phyloP scores from a whole-genome alignment of 1,140 invertebrate genomes.

The Archivesica marissinica region DNA sequence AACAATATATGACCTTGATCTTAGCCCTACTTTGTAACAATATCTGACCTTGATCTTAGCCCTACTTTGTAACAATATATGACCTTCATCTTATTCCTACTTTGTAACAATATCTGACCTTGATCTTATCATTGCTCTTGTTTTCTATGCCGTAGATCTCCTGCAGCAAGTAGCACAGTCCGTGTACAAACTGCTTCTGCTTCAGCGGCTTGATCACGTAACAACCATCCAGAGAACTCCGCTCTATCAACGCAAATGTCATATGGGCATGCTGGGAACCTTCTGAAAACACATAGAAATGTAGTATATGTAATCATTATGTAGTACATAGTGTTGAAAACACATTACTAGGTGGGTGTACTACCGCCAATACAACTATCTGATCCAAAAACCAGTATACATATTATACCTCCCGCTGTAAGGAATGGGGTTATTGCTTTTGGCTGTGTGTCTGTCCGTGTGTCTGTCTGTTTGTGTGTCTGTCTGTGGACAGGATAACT shows the following conservation, averaged over 20 bases:
- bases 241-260: conserved; percentile 96
- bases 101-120: conserved; percentile 79
- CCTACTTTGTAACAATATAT: too few species aligned
- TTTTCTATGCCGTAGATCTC: conserved; percentile 99
- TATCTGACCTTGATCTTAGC: too few species aligned
- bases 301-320: too few species aligned
- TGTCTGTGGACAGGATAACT: too few species aligned
- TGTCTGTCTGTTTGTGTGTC: too few species aligned
- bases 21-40: too few species aligned
- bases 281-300: conserved; percentile 68
- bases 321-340: not conserved
- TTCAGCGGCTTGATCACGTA: conserved; percentile 98
- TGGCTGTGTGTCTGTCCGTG: too few species aligned
- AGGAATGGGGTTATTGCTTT: too few species aligned
- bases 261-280: conserved; percentile 92
- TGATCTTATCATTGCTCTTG: conserved; percentile 89
- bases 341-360: too few species aligned
- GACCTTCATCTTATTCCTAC: too few species aligned
- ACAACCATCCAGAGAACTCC: conserved; percentile 88
- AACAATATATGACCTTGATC: too few species aligned
- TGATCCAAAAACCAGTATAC: not conserved
- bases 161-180: conserved; percentile 97
- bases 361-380: not conserved
- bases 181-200: conserved; percentile 99
- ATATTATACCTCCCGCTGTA: too few species aligned